Base-by-base conservation (phyloP, 2,797 vertebrate species). In the Harpagifer antarcticus region DNA sequence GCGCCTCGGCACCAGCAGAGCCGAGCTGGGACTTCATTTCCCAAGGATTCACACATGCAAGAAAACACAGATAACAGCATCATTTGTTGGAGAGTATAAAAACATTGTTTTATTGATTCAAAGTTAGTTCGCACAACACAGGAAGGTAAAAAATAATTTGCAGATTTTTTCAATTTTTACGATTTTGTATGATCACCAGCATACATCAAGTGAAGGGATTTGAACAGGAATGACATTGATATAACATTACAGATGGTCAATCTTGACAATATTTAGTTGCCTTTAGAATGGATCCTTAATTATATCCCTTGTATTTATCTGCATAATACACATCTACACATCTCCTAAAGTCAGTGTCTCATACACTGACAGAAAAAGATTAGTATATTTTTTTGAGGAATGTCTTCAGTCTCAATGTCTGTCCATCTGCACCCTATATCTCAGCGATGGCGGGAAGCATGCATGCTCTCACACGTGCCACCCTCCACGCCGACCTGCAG, bases 401-500 rank as follows among this genome's bases (percentile, higher is more conserved):
- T 61, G 60, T 68, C 33, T 64, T 62, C n/a, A 27, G 33, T 59
- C 43, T 65, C 60, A 57, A 1, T 71, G 56, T 54, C 31, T 44
- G 40, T 48, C 27, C 14, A 13, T 72, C 52, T 64, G 43, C 3
- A 0, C 14, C 50, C 87, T 93, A 97, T 58, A 96, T 94, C 89
- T 97, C 96, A 27, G 95, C 93, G 33, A 97, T 96, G 70, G 96
- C 93, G 0, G 97, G 97, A 68, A 97, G 94, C 92, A 96, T 90
- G 82, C 96, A 96, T 73, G 94, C 96, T 53, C 89, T 91, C 27
- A 94, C 75, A n/a, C 93, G 94, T 3, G 95, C 92, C 89, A 95
- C 96, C 82, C 94, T 95, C 96, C 96, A 97, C 0, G 92, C 93
- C 16, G 88, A 92, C 82, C 92, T 94, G 86, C 95, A 96, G 79